Conservation (phyloP, 2,888 invertebrate genomes). For the Drosophila hamatofila region DNA sequence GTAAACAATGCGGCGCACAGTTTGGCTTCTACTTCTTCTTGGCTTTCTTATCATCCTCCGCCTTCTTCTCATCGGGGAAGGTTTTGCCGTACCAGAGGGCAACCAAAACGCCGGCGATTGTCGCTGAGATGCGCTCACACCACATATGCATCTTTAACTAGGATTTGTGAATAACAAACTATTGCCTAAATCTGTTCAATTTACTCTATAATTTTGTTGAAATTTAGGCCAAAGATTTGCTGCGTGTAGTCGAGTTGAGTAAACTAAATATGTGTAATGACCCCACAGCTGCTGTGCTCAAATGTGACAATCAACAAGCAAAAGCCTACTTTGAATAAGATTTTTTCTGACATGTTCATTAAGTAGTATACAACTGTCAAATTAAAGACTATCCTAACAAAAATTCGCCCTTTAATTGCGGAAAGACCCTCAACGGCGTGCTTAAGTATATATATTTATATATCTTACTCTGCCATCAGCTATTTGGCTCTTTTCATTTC, state of each 20-base stretch:
- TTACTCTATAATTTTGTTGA: slow-evolving; percentile 23
- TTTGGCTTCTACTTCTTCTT: slow-evolving; percentile 34
- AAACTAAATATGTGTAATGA: slow-evolving; percentile 21
- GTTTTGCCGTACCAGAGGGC: slow-evolving; percentile 65
- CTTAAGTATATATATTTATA: not conserved
- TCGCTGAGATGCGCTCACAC: slow-evolving; percentile 63
- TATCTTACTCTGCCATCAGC: slow-evolving; percentile 33
- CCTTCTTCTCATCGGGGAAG: slow-evolving; percentile 33
- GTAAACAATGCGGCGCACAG: not conserved
- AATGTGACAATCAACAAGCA: not conserved
- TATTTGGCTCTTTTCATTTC: slow-evolving; percentile 1
- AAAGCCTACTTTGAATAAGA: slow-evolving; percentile 32
- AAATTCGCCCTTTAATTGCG: not conserved
- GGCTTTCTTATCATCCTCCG: slow-evolving; percentile 7
- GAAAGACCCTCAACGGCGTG: slow-evolving; percentile 4
- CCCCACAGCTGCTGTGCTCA: not conserved
- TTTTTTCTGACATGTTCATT: not conserved
- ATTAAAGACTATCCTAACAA: not conserved
- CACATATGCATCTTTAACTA: slow-evolving; percentile 50
- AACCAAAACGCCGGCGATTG: slow-evolving; percentile 55
- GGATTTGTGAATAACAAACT: not conserved
- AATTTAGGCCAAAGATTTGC: slow-evolving; percentile 15
- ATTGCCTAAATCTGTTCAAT: not conserved
- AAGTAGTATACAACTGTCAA: not conserved
- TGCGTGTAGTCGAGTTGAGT: slow-evolving; percentile 4